phyloP scores from a whole-genome alignment of 2,888 invertebrate genomes.

The Alcis repandata region DNA sequence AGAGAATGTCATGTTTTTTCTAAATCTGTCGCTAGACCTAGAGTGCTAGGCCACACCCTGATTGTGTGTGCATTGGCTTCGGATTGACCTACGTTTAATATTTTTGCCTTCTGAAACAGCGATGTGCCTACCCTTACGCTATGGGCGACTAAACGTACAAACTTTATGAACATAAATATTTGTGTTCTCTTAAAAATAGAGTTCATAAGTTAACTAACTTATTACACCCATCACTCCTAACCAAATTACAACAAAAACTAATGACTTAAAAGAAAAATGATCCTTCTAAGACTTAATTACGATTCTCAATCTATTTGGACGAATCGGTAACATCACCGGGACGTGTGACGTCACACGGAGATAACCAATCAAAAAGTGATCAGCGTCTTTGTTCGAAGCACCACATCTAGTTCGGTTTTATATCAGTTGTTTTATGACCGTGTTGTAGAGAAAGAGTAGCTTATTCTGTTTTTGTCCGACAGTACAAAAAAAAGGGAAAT shows the following conservation, averaged over 20 bases:
- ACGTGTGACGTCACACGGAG: conserved; percentile 31
- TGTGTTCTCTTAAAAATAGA: too few species aligned
- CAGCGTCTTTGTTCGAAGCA: conserved; percentile 58
- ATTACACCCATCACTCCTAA: conserved; percentile 12
- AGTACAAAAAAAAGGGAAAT: too few species aligned
- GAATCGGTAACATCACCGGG: conserved; percentile 38
- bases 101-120: too few species aligned
- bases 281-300: conserved; percentile 51
- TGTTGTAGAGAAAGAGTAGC: not conserved
- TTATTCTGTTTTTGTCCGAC: too few species aligned
- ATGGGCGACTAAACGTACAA: too few species aligned
- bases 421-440: conserved; percentile 9
- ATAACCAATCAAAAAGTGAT: conserved; percentile 66
- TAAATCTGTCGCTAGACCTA: too few species aligned
- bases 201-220: conserved; percentile 6
- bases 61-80: too few species aligned
- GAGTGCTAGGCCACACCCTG: too few species aligned
- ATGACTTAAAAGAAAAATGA: conserved; percentile 34
- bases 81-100: too few species aligned
- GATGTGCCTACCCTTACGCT: too few species aligned
- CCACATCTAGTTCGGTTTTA: conserved; percentile 40
- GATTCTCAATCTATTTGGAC: conserved; percentile 47
- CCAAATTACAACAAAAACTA: conserved; percentile 40
- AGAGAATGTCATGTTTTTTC: too few species aligned
- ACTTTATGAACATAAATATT: too few species aligned